Evolutionary conservation across 2,888 invertebrate genomes (phyloP), one percentile per base, ranked within the genome.

Genomic region (Ferdinandea cuprea): DNA sequence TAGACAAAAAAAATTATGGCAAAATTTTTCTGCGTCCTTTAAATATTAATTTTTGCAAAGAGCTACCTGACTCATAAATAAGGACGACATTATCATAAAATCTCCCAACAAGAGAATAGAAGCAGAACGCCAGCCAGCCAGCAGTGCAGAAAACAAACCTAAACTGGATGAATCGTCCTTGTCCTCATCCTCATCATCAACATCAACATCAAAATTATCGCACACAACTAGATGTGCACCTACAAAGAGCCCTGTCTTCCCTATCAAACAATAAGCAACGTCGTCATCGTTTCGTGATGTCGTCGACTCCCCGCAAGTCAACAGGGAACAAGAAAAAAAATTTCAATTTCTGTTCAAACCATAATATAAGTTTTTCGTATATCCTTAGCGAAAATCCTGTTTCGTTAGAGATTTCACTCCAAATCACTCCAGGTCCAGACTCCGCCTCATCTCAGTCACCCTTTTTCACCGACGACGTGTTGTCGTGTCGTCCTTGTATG

Each of bases 261-360:
- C 32, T 15, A 11, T 6, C 13, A 61, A n/a, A 61, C 52, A 69
- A 61, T 63, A 56, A 32, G 32, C 35, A 69, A 54, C 13, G 32
- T 32, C 13, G 13, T 58, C 42, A 28, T 32, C 19, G 35, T 15
- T 25, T 5, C 25, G 25, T 3, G 5, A 25, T 13, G 54, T 32
- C 42, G 58, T 50, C 35, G 46, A 19, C 17, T 58, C 35, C 50
- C 30, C 42, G 44, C 44, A 48, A 11, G 40, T 8, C 9, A 37
- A 8, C 13, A n/a, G 0, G 50, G 9, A 15, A 37, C 28, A 35
- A 40, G 11, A 52, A 66, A 59, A 59, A 35, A 59, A 52, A 52
- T 78, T 72, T 72, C 72, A 78, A 78, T 78, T 78, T 72, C 42
- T 30, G 58, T 13, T 72, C 52, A 68, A 73, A 61, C 59, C 79